Evolutionary conservation across 2,888 invertebrate genomes (phyloP).

Genomic region (Balanococcus diminutus): DNA sequence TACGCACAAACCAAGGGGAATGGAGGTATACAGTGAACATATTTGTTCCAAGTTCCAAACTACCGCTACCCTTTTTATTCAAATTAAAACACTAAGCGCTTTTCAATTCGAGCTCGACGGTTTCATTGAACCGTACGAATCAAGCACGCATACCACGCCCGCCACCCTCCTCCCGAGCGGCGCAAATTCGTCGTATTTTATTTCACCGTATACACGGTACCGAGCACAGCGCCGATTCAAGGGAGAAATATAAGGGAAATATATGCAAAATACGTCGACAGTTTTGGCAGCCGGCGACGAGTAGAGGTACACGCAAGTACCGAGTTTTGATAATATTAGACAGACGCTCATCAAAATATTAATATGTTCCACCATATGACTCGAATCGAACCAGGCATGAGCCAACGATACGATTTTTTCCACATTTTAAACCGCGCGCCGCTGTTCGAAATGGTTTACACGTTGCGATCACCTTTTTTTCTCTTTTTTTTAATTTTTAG

Average conservation of each 20-base stretch:
- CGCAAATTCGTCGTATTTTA: constrained; percentile 54
- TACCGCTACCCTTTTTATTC: constrained; percentile 56
- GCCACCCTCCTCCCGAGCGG: background rate
- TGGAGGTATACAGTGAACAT: constrained; percentile 49
- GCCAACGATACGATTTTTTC: constrained; percentile 46
- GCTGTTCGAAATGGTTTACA: background rate
- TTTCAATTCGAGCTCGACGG: constrained; percentile 57
- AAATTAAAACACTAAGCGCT: constrained; percentile 58
- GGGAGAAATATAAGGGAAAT: constrained; percentile 55
- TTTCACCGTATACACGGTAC: background rate
- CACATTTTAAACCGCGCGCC: background rate
- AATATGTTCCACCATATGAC: constrained; percentile 54
- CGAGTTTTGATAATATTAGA: constrained; percentile 50
- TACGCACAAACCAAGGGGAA: constrained; percentile 2
- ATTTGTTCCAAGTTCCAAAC: constrained; percentile 54
- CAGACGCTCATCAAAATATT: constrained; percentile 53
- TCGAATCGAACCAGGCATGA: constrained; percentile 47
- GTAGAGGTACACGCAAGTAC: constrained; percentile 39
- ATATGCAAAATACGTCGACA: constrained; percentile 55
- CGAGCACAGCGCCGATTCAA: constrained; percentile 23
- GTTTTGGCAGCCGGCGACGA: constrained; percentile 21
- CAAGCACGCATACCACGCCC: constrained; percentile 45
- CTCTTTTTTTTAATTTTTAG: background rate
- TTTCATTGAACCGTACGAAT: constrained; percentile 54
- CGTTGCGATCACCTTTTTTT: constrained; percentile 20